phyloP scores from a whole-genome alignment of 1,140 invertebrate genomes.

The Ylistrum balloti region DNA sequence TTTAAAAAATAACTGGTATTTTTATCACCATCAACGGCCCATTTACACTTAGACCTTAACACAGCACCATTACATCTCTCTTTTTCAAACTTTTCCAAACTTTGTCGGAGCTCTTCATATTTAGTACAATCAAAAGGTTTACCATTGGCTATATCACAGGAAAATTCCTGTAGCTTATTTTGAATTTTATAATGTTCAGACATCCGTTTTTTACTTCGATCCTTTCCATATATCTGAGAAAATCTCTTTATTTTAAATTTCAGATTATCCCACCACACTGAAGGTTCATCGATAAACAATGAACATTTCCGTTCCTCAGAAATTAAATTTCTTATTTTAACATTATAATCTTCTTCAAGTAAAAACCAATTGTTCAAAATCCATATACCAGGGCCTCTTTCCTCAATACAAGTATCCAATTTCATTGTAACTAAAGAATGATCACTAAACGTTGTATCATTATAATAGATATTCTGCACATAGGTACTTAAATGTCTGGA shows the following conservation, averaged over 20 bases:
- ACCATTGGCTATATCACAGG: conserved; percentile 43
- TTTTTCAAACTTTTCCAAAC: conserved; percentile 43
- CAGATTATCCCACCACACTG: conserved; percentile 57
- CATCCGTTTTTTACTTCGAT: background rate
- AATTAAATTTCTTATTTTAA: conserved; percentile 38
- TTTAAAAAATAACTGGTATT: conserved; percentile 51
- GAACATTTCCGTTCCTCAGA: background rate
- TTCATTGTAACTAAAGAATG: conserved; percentile 30
- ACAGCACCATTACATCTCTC: conserved; percentile 45
- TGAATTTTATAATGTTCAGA: conserved; percentile 22
- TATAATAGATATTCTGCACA: background rate
- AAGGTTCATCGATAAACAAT: conserved; percentile 33
- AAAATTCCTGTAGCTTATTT: conserved; percentile 46
- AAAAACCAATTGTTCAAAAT: conserved; percentile 48
- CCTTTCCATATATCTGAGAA: background rate
- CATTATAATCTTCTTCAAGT: conserved; percentile 2
- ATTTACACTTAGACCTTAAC: conserved; percentile 46
- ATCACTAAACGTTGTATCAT: background rate
- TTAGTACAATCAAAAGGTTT: conserved; percentile 17
- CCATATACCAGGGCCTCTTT: conserved; percentile 44
- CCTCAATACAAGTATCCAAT: conserved; percentile 5
- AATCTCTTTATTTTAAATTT: conserved; percentile 49
- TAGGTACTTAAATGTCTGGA: background rate
- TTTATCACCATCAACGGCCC: conserved; percentile 47
- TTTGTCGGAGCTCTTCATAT: conserved; percentile 47